Base-by-base conservation (phyloP, 2,113 vertebrate species). In the Aptenodytes patagonicus region DNA sequence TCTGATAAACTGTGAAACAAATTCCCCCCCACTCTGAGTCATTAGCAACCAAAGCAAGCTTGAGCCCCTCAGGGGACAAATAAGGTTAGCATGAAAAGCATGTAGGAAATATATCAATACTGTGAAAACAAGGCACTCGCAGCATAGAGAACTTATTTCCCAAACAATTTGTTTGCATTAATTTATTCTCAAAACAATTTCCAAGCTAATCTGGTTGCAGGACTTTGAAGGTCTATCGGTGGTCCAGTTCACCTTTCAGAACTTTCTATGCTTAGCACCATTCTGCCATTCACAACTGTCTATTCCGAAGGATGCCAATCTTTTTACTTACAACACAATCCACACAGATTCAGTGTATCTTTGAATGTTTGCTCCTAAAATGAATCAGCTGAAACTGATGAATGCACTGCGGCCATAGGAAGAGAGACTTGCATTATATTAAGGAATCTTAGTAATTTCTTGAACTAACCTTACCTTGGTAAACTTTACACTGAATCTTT, bases 161-260 rank as follows among this genome's bases (percentile, higher is more conserved):
- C 6, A 76, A 89, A 42, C 7, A 78, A 58, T 14, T 29, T 61
- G 3, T 36, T 93, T 62, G 57, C 62, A 47, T 61, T 72, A 34
- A 29, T 68, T 57, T 79, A 21, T 64, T 90, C 86, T 83, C 31
- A 78, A 83, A 93, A 60, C 12, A 36, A 70, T 51, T 87, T 90
- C n/a, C 36, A 79, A 78, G 13, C 11, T 86, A 58, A 72, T 57
- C 46, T 66, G 2, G 7, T 44, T 79, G 36, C 15, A 78, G 55
- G 34, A n/a, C 46, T 47, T 51, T 0, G 0, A 61, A 86, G 20
- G 21, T 49, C n/a, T 0, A 1, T 31, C 46, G 58, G 51, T 13
- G 4, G 55, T 32, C 15, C 32, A 26, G 57, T n/a, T 87, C 46
- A 85, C 25, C 13, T 80, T 77, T 81, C 42, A 84, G 51, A 75